Conservation (phyloP, 92 coral and sea anemone genomes). For the Porites rus region DNA sequence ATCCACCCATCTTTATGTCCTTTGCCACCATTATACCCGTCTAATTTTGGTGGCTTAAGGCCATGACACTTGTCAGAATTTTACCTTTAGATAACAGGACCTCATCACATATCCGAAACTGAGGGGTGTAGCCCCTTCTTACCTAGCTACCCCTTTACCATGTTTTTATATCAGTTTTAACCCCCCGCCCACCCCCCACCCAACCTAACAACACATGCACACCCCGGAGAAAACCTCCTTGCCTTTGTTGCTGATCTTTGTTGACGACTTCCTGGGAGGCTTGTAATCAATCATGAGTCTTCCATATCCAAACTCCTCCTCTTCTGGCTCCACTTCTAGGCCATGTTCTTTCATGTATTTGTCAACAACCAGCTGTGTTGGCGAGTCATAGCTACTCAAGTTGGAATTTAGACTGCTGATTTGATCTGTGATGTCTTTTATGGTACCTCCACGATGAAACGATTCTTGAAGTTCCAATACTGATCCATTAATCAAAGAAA, state of each 20-base stretch:
- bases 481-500: constrained; percentile 37
- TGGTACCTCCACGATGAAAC: constrained; percentile 86
- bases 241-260: constrained; percentile 79
- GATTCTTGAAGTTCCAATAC: constrained; percentile 57
- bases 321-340: constrained; percentile 74
- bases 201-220: neutral
- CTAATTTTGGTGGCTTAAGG: too few relatives aligned
- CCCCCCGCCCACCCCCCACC: neutral
- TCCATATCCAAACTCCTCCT: constrained; percentile 94
- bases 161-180: too few relatives aligned
- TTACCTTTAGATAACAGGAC: too few relatives aligned
- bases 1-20: neutral
- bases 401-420: constrained; percentile 78
- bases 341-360: constrained; percentile 83
- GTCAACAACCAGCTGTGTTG: constrained; percentile 89
- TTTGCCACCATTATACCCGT: too few relatives aligned
- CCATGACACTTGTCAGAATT: too few relatives aligned
- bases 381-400: constrained; percentile 70
- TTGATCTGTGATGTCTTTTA: constrained; percentile 86
- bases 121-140: too few relatives aligned
- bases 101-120: too few relatives aligned
- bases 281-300: constrained; percentile 90
- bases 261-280: constrained; percentile 73
- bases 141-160: too few relatives aligned
- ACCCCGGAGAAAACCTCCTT: neutral